Base-by-base conservation (phyloP, 2,113 vertebrate species). In the Sinocyclocheilus anophthalmus region DNA sequence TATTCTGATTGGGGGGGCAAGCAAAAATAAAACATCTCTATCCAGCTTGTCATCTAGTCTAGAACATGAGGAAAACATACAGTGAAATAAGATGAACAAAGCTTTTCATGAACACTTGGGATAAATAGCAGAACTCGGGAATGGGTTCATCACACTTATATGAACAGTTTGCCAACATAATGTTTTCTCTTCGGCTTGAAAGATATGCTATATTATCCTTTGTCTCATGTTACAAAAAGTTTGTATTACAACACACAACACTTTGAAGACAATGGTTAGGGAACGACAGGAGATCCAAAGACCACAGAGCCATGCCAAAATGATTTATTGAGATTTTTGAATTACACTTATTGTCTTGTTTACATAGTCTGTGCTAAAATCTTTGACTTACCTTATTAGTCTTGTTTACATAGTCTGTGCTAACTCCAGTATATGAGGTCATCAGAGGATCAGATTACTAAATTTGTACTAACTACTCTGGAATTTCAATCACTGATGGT, bases 1-100 rank as follows among this genome's bases (percentile, higher is more conserved):
- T 1, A 84, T 77, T 61, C 57, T 61, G 8, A 22, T 61, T 0
- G 7, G 7, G 20, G 20, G 26, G 26, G 59, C 79, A 20, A 48
- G 37, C n/a, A 20, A 4, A 48, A 81, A 45, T 81, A 81, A 81
- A 82, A 82, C 42, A 82, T 82, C 79, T 67, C n/a, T 81, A 48
- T 55, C 81, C 45, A 70, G 81, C 26, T 14, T 50, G 20, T 70
- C 48, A 2, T 33, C 81, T 22, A 37, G 45, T 16, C 61, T 82
- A 12, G 6, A 81, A 69, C 61, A 81, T 50, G 61, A 81, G 79
- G 39, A 69, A 81, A 22, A 22, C 42, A 67, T 26, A 30, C 37
- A 42, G n/a, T 6, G 24, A 26, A 50, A n/a, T 26, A 18, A 81
- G 7, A 24, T 18, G 45, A 80, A 24, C 33, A 42, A 6, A 61